Base-by-base conservation (phyloP, 2,113 vertebrate genomes). In the Rhinogobius similis region DNA sequence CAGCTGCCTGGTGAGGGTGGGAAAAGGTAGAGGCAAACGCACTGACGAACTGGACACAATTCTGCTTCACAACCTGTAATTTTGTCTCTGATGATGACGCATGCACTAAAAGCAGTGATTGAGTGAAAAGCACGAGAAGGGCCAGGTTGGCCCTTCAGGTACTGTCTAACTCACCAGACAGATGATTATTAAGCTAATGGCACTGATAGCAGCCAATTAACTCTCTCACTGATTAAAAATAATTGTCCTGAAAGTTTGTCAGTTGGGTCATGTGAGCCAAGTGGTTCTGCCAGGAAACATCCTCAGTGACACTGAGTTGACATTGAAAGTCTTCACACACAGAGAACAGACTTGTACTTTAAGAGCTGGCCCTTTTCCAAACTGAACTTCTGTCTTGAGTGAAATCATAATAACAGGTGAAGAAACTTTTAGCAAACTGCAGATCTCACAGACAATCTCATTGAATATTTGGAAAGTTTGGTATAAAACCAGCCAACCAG, bases 1-100 rank as follows among this genome's bases (percentile, higher is more conserved):
- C 84, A 86, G 87, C 86, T 84, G 82, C 69, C 26, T 69, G 32
- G 76, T 67, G 66, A 58, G 20, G 46, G 55, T 27, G 53, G 67
- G 23, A 2, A 48, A 26, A 21, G 16, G 16, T 16, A 48, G 13
- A 63, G 18, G 41, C 52, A 64, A 61, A 63, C 69, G 67, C 69
- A 29, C 21, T 53, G 61, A 83, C 67, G 70, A 72, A 36, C 16
- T 58, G 61, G 83, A 64, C 18, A 58, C 58, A 63, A 75, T 76
- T 82, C 64, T 53, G 59, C 76, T 76, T 76, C 56, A 59, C 73
- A 75, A 0, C 68, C 70, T 81, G 26, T 73, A 64, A 76, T 84
- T 83, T 72, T 2, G 39, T 68, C 43, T 50, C 43, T 9, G 67
- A 67, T 65, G 72, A 14, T 84, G 83, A 86, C 62, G 78, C 79